phyloP scores from a whole-genome alignment of 2,888 invertebrate species.

The Liodrosophila aerea region DNA sequence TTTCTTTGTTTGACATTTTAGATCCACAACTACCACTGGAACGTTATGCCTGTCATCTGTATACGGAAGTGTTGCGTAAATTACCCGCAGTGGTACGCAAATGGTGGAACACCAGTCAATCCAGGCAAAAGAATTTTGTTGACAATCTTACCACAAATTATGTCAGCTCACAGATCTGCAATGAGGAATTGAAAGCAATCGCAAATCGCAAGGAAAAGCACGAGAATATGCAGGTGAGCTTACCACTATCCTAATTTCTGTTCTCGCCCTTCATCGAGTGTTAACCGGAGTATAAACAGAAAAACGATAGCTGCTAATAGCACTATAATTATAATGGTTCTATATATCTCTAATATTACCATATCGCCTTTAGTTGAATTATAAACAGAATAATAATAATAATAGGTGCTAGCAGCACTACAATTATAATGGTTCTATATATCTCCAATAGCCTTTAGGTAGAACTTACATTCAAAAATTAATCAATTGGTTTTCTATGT shows the following conservation, averaged over 20 bases:
- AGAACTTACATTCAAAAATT: too few species aligned
- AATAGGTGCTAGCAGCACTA: not conserved
- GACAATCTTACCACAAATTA: constrained; percentile 87
- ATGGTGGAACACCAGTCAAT: constrained; percentile 89
- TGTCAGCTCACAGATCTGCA: constrained; percentile 87
- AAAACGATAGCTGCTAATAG: too few species aligned
- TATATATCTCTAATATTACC: too few species aligned
- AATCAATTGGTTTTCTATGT: too few species aligned
- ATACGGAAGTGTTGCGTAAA: constrained; percentile 85
- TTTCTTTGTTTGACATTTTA: constrained; percentile 9
- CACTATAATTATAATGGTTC: too few species aligned
- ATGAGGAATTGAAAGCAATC: constrained; percentile 86
- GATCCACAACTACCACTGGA: constrained; percentile 73
- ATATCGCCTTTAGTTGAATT: too few species aligned
- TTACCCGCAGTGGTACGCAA: constrained; percentile 89
- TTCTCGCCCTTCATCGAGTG: too few species aligned
- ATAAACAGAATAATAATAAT: too few species aligned
- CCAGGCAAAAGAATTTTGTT: constrained; percentile 86
- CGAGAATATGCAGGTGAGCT: constrained; percentile 86
- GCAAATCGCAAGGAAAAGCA: constrained; percentile 84
- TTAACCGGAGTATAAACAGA: too few species aligned
- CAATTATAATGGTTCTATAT: constrained; percentile 37
- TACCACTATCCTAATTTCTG: not conserved
- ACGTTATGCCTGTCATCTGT: constrained; percentile 86
- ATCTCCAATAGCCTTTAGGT: constrained; percentile 58